phyloP scores from a whole-genome alignment of 2,113 vertebrate genomes.

The Suricata suricatta region DNA sequence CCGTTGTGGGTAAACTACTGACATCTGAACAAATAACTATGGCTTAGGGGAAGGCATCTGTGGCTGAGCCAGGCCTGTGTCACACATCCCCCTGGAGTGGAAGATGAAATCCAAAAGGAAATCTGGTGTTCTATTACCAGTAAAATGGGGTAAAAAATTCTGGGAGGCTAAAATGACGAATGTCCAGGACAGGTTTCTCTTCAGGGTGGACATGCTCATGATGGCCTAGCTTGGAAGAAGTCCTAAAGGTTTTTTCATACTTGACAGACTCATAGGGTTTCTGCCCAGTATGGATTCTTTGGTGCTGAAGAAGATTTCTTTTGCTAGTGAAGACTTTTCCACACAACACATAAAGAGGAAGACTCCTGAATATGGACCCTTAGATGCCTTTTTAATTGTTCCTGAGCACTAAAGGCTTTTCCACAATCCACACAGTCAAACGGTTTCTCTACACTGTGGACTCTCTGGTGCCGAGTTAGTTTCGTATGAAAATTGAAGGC shows the following conservation, averaged over 20 bases:
- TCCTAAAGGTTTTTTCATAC: neutral
- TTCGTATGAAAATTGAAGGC: constrained; percentile 50
- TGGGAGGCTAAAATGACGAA: constrained; percentile 40
- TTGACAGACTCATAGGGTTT: neutral
- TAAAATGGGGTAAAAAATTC: constrained; percentile 60
- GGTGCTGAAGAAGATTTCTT: constrained; percentile 28
- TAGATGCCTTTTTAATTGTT: constrained; percentile 30
- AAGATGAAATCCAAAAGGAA: neutral
- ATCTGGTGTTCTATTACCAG: neutral
- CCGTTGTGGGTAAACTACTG: neutral
- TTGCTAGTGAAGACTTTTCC: constrained; percentile 15
- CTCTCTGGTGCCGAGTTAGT: constrained; percentile 27
- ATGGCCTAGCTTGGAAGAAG: neutral
- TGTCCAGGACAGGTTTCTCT: constrained; percentile 35
- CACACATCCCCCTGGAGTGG: neutral
- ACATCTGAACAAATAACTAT: neutral
- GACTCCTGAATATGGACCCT: constrained; percentile 12
- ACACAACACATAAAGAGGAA: neutral
- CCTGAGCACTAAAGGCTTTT: constrained; percentile 1
- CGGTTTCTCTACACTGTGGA: constrained; percentile 40
- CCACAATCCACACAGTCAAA: constrained; percentile 41
- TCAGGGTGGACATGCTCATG: neutral
- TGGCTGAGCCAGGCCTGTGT: neutral
- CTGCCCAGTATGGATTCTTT: neutral
- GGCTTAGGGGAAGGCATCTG: neutral